A percentile compares a stretch with the other conserved stretches of the same genome.
These are phyloP conservation scores for Phaethornis superciliosus DNA, from an alignment of 2,113 vertebrate genomes.

Conservation along the genomic window DNA sequence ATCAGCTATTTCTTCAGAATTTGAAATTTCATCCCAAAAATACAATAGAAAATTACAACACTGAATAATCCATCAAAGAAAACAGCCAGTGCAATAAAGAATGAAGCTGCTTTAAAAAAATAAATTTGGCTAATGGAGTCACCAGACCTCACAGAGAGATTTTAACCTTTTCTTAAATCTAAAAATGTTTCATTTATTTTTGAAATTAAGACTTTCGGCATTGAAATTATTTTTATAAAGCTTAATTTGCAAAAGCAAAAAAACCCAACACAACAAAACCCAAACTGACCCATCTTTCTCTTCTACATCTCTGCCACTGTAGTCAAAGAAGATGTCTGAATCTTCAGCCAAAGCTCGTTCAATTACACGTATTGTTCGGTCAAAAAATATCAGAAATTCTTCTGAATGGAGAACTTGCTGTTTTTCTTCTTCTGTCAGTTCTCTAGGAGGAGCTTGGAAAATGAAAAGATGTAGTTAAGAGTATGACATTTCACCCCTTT, in stretches of 20 bases:
- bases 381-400: slow-evolving; percentile 97
- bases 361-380: slow-evolving; percentile 94
- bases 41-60: slow-evolving; percentile 15
- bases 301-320: slow-evolving; percentile 90
- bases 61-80: not conserved
- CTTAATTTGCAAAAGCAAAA: not conserved
- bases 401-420: slow-evolving; percentile 96
- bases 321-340: slow-evolving; percentile 94
- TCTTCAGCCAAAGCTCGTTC: slow-evolving; percentile 95
- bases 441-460: slow-evolving; percentile 83
- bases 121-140: not conserved
- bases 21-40: not conserved
- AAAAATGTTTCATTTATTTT: not conserved
- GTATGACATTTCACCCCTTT: slow-evolving; percentile 34
- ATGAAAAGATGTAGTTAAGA: slow-evolving; percentile 37
- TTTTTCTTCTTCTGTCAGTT: slow-evolving; percentile 96
- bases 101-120: not conserved
- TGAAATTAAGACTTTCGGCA: not conserved
- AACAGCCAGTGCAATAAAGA: not conserved
- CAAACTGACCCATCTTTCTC: slow-evolving; percentile 93
- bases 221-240: not conserved
- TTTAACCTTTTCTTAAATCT: not conserved
- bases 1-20: not conserved
- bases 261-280: not conserved
- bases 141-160: not conserved